Base-by-base conservation (phyloP, 2,113 vertebrate genomes). In the Odobenus rosmarus region DNA sequence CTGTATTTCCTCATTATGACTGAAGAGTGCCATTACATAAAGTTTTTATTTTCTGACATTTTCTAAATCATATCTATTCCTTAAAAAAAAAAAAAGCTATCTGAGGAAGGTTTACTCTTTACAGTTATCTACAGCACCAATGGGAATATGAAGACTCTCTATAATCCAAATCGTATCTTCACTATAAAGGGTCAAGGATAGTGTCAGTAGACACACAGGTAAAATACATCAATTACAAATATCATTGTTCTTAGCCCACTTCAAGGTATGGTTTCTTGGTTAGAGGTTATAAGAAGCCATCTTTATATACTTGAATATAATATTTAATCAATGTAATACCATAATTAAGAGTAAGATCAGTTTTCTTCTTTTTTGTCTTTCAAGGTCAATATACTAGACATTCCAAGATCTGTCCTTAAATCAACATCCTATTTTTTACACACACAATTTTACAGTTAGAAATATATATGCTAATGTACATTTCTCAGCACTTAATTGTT, bases 371-470 rank as follows among this genome's bases (percentile, higher is more conserved):
- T 39, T 72, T 93, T 91, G 71, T 28, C 95, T 90, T 94, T 96
- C 82, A 96, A 96, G 96, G 87, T 92, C 85, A 97, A 28, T 71
- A 28, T 80, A 72, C 39, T 96, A 11, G 61, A 61, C 93, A 93
- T 83, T 89, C 84, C 80, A 93, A 87, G 88, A 74, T 93, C 80
- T 97, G 82, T 84, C 71, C 97, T 93, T 16, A 95, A 90, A 49
- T 96, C 97, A 98, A 95, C 28, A 98, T 42, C 51, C 76, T 79
- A 64, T 80, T 90, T 95, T 94, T 95, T 81, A 95, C 57, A 24
- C 53, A 69, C 9, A 82, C 53, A 95, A 93, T 42, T 93, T 0
- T 11, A 69, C 23, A 92, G 69, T 93, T 95, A 53, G 42, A 98
- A 94, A 96, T 96, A 18, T 85, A 98, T 74, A 55, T 62, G 76